phyloP scores from a whole-genome alignment of 2,113 vertebrate genomes.

The Pterocles orientalis region DNA sequence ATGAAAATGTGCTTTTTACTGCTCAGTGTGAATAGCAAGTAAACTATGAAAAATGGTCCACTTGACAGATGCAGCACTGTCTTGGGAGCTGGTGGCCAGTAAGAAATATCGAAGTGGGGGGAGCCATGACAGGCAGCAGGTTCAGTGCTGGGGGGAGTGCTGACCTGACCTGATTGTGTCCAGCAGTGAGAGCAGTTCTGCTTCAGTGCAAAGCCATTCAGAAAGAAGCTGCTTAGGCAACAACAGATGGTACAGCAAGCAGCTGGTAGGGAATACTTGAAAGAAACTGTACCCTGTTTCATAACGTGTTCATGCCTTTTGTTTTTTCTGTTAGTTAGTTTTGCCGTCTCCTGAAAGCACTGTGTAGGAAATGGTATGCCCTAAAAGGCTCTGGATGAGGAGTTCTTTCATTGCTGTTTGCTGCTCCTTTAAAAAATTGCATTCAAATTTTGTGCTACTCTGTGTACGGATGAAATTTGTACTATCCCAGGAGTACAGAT shows the following conservation, averaged over 20 bases:
- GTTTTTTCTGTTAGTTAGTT: background rate
- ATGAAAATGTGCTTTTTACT: background rate
- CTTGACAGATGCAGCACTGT: constrained; percentile 31
- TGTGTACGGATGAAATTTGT: background rate
- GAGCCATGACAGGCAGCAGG: constrained; percentile 58
- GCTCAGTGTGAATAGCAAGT: background rate
- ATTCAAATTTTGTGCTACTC: background rate
- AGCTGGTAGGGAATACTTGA: constrained; percentile 68
- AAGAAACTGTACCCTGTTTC: constrained; percentile 32
- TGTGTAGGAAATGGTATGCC: background rate
- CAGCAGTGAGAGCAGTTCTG: constrained; percentile 72
- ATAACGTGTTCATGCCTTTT: constrained; percentile 40
- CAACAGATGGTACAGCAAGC: constrained; percentile 79
- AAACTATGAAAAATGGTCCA: constrained; percentile 30
- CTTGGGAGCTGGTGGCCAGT: constrained; percentile 58
- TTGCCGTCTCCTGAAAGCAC: background rate
- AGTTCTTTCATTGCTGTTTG: background rate
- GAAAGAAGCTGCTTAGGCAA: constrained; percentile 69
- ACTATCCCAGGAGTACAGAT: constrained; percentile 40
- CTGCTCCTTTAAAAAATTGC: background rate
- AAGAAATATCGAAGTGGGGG: constrained; percentile 39
- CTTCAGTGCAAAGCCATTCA: constrained; percentile 74
- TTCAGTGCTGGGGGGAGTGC: constrained; percentile 46
- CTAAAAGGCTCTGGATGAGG: background rate
- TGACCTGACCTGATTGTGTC: constrained; percentile 79